Base-by-base conservation (phyloP, 2,888 invertebrate genomes). In the Pantelozetes paolii region DNA sequence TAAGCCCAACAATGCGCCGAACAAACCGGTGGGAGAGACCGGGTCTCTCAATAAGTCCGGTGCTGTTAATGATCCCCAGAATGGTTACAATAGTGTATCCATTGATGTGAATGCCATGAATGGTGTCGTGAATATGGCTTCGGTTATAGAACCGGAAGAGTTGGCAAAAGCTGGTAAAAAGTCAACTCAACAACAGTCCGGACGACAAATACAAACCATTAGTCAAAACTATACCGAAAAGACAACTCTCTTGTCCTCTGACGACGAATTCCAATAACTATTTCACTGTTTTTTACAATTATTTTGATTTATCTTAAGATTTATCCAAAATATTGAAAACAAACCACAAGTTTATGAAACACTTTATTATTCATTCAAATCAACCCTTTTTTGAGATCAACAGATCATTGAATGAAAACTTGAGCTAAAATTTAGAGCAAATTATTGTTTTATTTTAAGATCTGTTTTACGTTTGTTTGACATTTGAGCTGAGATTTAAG, bases 231-330 rank as follows among this genome's bases (percentile, higher is more conserved):
- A 94, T 85, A 94, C 92, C 83, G 96, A 96, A 86, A 95, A 95
- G 85, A 94, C 95, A 50, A 94, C 94, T 86, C 87, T 96, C 78
- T 87, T 96, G 79, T 94, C 93, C 85, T 94, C 94, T 78, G 96
- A 96, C 82, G 96, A 96, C 83, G 96, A 96, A 83, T 91, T 91
- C 84, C 92, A 92, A 86, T 92, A 86, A 86, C 73, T 42, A 11
- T 59, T 18, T 59, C 28, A 57, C 20, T 8, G 23, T 6, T 28
- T 57, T 36, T 36, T 11, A 36, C 36, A 36, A 36, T 45, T 15
- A 15, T 45, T 45, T 45, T 45, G 6, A 2, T 6, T 45, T 15
- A 11, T 45, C 15, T 45, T 9, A 45, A 45, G 15, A 6, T 2
- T 11, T 45, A 13, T 45, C 15, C 15, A 11, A 15, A 45, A 45